Evolutionary conservation across 2,797 vertebrate species (phyloP).

Genomic region (Monodelphis domestica): DNA sequence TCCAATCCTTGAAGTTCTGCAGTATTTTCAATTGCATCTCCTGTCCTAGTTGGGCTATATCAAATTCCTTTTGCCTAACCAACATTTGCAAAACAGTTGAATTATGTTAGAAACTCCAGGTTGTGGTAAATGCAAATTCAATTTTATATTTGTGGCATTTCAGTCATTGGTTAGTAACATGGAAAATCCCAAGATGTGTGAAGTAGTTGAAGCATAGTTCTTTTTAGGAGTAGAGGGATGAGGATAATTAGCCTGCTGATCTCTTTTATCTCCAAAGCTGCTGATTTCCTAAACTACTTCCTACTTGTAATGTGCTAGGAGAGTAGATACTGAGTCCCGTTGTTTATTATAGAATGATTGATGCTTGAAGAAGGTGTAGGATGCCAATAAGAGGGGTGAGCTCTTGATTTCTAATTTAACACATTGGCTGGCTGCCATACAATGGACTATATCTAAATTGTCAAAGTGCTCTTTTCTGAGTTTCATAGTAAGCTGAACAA

Average conservation of each 20-base stretch:
- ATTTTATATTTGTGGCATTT: slow-evolving; percentile 53
- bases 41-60: slow-evolving; percentile 60
- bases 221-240: slow-evolving; percentile 34
- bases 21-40: slow-evolving; percentile 29
- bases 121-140: slow-evolving; percentile 52
- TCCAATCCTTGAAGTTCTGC: slow-evolving; percentile 53
- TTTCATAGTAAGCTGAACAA: slow-evolving; percentile 32
- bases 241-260: slow-evolving; percentile 36
- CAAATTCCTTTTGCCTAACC: slow-evolving; percentile 43
- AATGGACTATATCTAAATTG: slow-evolving; percentile 43
- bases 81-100: slow-evolving; percentile 56
- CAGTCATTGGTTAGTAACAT: slow-evolving; percentile 47
- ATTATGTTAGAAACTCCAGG: slow-evolving; percentile 47
- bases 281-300: slow-evolving; percentile 47
- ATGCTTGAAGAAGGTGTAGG: slow-evolving; percentile 39
- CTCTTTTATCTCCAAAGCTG: slow-evolving; percentile 41
- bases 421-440: no score
- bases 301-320: neutral
- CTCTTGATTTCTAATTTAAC: slow-evolving; percentile 39
- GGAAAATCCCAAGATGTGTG: slow-evolving; percentile 11
- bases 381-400: slow-evolving; percentile 10
- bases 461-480: slow-evolving; percentile 24
- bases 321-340: slow-evolving; percentile 20
- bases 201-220: neutral
- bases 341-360: slow-evolving; percentile 28